phyloP scores from a whole-genome alignment of 2,888 invertebrate genomes.

The Dryocosmus kuriphilus region DNA sequence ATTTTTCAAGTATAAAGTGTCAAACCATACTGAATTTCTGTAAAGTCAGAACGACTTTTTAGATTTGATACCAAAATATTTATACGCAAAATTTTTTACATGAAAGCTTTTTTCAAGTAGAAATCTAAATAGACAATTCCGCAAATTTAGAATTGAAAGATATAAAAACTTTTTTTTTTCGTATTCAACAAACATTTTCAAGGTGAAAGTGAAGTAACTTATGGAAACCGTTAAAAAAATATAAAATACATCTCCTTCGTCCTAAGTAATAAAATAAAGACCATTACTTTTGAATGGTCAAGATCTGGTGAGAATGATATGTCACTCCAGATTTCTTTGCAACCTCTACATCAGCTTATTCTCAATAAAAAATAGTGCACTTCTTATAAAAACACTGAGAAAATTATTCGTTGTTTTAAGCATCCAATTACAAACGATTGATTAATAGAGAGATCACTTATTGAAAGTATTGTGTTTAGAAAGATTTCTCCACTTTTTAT shows the following conservation, averaged over 20 bases:
- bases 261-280: neutral
- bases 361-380: neutral
- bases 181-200: too few species aligned
- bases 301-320: neutral
- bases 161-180: too few species aligned
- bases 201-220: too few species aligned
- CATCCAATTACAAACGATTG: neutral
- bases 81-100: too few species aligned
- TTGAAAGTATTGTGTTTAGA: neutral
- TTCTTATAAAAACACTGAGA: neutral
- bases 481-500: neutral
- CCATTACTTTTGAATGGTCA: neutral
- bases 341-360: neutral
- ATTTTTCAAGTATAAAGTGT: too few species aligned
- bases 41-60: too few species aligned
- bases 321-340: neutral
- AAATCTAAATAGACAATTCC: too few species aligned
- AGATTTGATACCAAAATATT: too few species aligned
- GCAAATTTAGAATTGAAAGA: too few species aligned
- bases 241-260: neutral
- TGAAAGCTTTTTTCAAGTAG: too few species aligned
- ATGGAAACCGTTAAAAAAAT: too few species aligned
- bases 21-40: too few species aligned
- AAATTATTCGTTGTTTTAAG: neutral
- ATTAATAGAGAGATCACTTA: neutral